phyloP scores from a whole-genome alignment of 2,113 vertebrate genomes.

The Greenwoodochromis staneri region DNA sequence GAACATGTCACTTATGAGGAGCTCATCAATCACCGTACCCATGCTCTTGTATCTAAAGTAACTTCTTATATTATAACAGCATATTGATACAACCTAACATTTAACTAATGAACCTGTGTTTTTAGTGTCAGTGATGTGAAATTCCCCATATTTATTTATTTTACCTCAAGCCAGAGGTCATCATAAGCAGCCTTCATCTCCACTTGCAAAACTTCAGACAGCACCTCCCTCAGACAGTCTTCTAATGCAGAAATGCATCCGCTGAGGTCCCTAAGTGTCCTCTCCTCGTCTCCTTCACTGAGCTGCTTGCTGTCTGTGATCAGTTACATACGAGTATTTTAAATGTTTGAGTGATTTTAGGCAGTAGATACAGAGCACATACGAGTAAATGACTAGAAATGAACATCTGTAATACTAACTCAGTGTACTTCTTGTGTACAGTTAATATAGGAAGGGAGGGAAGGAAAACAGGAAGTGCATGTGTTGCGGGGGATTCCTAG shows the following conservation, averaged over 20 bases:
- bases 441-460: not conserved
- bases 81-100: not conserved
- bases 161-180: constrained; percentile 85
- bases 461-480: not conserved
- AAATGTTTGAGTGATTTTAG: not conserved
- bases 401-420: not conserved
- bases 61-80: not conserved
- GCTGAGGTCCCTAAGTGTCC: constrained; percentile 31
- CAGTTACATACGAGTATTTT: not conserved
- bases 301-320: not conserved
- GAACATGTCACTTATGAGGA: not conserved
- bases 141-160: not conserved
- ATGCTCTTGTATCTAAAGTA: not conserved
- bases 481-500: not conserved
- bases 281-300: not conserved
- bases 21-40: not conserved
- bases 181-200: constrained; percentile 87
- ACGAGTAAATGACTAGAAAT: not conserved
- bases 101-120: not conserved
- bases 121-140: not conserved
- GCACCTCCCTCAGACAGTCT: constrained; percentile 75
- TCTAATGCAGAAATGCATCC: constrained; percentile 71
- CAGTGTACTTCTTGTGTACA: not conserved
- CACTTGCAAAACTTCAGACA: constrained; percentile 82
- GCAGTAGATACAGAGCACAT: not conserved